Conservation (phyloP, 1,140 invertebrate genomes). For the Euwallacea similis region DNA sequence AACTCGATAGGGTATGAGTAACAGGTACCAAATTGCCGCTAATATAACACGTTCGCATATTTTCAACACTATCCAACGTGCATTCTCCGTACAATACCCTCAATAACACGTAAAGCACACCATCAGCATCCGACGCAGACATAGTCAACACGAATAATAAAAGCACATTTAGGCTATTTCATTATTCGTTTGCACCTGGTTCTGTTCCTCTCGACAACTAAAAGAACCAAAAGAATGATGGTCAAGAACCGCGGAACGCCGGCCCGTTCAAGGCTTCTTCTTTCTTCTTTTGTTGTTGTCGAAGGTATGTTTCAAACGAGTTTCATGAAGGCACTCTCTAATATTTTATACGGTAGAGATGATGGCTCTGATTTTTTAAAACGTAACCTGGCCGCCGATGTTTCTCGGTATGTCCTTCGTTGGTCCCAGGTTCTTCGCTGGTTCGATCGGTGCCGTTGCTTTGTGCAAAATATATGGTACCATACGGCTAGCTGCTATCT, state of each 20-base stretch:
- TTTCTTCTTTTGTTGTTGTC: slow-evolving; percentile 29
- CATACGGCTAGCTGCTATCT: not conserved
- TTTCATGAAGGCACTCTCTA: slow-evolving; percentile 32
- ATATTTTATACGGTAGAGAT: slow-evolving; percentile 35
- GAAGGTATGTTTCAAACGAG: slow-evolving; percentile 35
- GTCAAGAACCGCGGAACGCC: slow-evolving; percentile 15
- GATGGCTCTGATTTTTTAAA: slow-evolving; percentile 28
- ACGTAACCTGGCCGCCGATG: slow-evolving; percentile 18
- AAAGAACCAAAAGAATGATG: slow-evolving; percentile 30
- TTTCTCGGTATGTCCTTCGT: slow-evolving; percentile 15
- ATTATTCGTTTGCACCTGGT: slow-evolving; percentile 32
- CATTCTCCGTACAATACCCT: no score
- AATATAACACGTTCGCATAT: no score
- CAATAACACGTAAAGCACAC: no score
- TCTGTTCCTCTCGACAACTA: not conserved
- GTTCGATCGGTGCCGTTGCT: slow-evolving; percentile 2
- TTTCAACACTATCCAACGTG: no score
- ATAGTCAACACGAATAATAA: not conserved
- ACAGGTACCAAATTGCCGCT: no score
- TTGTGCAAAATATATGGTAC: slow-evolving; percentile 16
- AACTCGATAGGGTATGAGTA: no score
- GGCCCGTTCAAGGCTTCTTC: slow-evolving; percentile 16
- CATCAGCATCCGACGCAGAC: no score
- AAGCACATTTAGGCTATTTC: slow-evolving; percentile 22
- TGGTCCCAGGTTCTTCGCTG: not conserved